Base-by-base conservation (phyloP, 2,888 invertebrate species). In the Magallana nippona region DNA sequence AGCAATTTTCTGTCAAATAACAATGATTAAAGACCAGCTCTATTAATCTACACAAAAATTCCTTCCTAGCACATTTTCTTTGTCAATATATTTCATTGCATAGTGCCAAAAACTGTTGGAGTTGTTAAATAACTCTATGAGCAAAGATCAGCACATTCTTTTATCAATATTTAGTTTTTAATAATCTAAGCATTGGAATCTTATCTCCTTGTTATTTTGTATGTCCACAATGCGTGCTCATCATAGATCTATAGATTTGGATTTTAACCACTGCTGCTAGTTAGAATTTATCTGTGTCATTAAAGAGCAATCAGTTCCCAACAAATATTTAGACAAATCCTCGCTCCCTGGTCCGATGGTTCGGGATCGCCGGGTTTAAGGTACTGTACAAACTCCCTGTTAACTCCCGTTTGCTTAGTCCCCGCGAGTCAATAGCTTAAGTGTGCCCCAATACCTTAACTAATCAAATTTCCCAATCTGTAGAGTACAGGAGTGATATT, bases 281-380 rank as follows among this genome's bases (percentile, higher is more conserved):
- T 63, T 44, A 71, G 71, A 17, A 71, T 71, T 71, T 71, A 71
- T 71, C 27, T 32, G 15, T 71, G 71, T 71, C 71, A 71, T 71
- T 71, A 32, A 71, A 71, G 71, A 71, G 71, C 71, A 71, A 22
- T 71, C 71, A 32, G 71, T 71, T 32, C 71, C 71, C 71, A 32
- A 32, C 71, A 71, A 71, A 71, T 71, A 71, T 71, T 71, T 71
- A 71, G 71, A 71, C 71, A 71, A 71, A 22, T 71, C 71, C 71
- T 71, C 13, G 27, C 27, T 32, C 27, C 27, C 27, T 22, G 22
- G 11, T 27, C 22, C 71, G 27, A 22, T 22, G 60, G 71, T 71
- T 22, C 71, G 8, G 27, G 71, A 71, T 71, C 71, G 22, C 32
- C 5, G 2, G 71, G 71, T 32, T 71, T 27, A 71, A 71, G 71